phyloP scores from a whole-genome alignment of 2,888 invertebrate species.

The Xestia sexstrigata region DNA sequence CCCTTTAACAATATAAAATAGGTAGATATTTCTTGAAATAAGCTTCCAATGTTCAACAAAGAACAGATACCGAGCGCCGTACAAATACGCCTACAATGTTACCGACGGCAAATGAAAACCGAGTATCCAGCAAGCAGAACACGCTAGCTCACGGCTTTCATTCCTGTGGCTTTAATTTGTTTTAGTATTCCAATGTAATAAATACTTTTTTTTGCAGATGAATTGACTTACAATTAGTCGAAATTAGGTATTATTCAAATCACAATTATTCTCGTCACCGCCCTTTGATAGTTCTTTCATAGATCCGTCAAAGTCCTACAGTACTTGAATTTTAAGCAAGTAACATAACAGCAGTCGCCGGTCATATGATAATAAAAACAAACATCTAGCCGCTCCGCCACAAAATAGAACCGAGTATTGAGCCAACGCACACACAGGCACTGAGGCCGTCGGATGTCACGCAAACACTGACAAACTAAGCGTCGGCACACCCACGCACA shows the following conservation, averaged over 20 bases:
- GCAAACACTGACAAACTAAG: constrained; percentile 76
- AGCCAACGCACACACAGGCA: constrained; percentile 85
- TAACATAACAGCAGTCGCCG: constrained; percentile 82
- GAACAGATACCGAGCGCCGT: constrained; percentile 53
- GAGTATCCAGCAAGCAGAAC: constrained; percentile 21
- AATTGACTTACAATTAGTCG: constrained; percentile 1
- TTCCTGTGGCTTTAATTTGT: neutral
- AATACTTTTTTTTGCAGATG: constrained; percentile 8
- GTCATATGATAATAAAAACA: constrained; percentile 91
- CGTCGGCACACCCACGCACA: constrained; percentile 79
- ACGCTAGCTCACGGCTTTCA: neutral
- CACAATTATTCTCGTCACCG: constrained; percentile 29
- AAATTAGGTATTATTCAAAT: constrained; percentile 27
- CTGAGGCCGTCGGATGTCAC: constrained; percentile 86
- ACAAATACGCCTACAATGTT: constrained; percentile 74
- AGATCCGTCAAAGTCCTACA: constrained; percentile 36
- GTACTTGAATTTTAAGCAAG: constrained; percentile 71
- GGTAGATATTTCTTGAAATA: constrained; percentile 28
- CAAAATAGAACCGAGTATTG: constrained; percentile 90
- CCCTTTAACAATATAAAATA: neutral
- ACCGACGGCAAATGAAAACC: constrained; percentile 68
- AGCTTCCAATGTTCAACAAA: constrained; percentile 24
- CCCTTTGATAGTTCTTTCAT: constrained; percentile 25
- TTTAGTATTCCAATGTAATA: neutral
- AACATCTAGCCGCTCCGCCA: constrained; percentile 88